Conservation (phyloP, 2,888 invertebrate species). For the Elmis aenea region DNA sequence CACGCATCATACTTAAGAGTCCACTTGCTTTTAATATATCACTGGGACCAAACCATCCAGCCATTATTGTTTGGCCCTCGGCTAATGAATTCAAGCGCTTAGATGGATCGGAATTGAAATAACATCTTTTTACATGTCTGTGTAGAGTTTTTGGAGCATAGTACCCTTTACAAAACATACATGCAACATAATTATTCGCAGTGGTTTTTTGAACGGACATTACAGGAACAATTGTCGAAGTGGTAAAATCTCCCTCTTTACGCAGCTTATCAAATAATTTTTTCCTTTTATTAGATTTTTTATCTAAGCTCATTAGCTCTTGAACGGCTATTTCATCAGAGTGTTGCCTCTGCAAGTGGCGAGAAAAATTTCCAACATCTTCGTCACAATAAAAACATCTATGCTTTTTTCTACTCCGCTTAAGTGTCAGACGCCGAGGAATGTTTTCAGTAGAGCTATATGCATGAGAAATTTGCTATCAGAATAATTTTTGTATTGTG, state of each 20-base stretch:
- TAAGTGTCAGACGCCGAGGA: too few relatives aligned
- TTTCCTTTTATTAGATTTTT: conserved; percentile 13
- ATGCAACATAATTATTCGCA: conserved; percentile 8
- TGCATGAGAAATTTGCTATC: too few relatives aligned
- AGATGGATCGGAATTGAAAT: conserved; percentile 10
- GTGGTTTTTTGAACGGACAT: conserved; percentile 1
- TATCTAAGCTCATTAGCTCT: conserved; percentile 4
- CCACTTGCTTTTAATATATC: conserved; percentile 18
- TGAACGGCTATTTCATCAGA: conserved; percentile 11
- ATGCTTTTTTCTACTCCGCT: too few relatives aligned
- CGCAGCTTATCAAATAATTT: conserved; percentile 16
- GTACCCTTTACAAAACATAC: conserved; percentile 18
- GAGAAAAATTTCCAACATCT: conserved; percentile 7
- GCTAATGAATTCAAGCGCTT: conserved; percentile 11
- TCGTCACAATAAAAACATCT: conserved; percentile 10
- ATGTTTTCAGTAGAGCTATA: too few relatives aligned
- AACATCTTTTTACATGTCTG: conserved; percentile 17
- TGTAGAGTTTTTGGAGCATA: conserved; percentile 15
- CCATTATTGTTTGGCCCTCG: conserved; percentile 13
- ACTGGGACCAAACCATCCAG: conserved; percentile 19
- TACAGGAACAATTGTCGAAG: conserved; percentile 7
- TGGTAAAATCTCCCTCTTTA: conserved; percentile 15
- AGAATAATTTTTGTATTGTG: too few relatives aligned
- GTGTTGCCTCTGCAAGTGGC: conserved; percentile 13
- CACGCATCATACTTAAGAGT: conserved; percentile 14